A percentile compares a stretch with the other conserved stretches of the same genome.
phyloP scores from a whole-genome alignment of 2,113 vertebrate species.

The Bubo scandiacus region DNA sequence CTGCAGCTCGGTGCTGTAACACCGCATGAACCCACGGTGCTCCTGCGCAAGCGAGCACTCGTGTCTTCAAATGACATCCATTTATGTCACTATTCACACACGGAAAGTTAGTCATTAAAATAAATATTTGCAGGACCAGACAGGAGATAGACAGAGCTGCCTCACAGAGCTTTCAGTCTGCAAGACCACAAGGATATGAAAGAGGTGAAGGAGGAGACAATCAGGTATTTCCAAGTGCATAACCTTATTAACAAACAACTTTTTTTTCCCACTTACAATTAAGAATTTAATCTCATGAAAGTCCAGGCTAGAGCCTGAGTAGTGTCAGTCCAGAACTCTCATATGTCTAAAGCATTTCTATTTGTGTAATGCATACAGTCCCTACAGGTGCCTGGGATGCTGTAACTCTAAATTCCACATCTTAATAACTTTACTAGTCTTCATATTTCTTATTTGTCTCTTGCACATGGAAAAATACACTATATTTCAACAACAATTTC shows the following conservation, averaged over 20 bases:
- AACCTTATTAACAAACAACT: not conserved
- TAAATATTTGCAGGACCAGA: constrained; percentile 24
- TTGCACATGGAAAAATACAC: not conserved
- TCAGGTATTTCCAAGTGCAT: not conserved
- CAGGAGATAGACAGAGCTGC: not conserved
- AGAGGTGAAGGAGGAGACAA: not conserved
- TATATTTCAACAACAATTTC: not conserved
- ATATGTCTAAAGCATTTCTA: not conserved
- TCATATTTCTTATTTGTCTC: not conserved
- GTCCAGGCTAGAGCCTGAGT: not conserved
- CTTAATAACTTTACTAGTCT: not conserved
- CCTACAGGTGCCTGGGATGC: not conserved
- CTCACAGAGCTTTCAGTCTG: not conserved
- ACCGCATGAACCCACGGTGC: fast-evolving
- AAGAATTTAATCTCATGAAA: not conserved
- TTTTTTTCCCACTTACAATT: not conserved
- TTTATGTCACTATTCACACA: not conserved
- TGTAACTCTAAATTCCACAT: not conserved
- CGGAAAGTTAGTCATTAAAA: not conserved
- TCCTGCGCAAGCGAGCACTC: not conserved
- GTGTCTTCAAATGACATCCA: not conserved
- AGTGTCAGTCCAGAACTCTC: not conserved
- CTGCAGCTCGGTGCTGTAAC: not conserved
- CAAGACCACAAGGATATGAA: not conserved
- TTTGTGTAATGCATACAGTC: not conserved